Base-by-base conservation (phyloP, 2,797 vertebrate species). In the Muscicapa striata region DNA sequence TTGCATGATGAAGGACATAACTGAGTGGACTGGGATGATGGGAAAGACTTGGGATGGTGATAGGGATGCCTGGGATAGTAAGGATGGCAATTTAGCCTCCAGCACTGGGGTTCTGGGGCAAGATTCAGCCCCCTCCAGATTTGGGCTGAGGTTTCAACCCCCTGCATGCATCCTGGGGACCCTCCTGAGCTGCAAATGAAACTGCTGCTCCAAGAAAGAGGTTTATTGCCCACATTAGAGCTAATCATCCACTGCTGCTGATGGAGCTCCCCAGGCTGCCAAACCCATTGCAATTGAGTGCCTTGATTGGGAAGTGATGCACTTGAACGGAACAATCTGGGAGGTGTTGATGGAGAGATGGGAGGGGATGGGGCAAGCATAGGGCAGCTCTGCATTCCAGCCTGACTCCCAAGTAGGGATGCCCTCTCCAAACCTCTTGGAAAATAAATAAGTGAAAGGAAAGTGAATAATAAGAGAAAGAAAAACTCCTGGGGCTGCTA, bases 291-390 rank as follows among this genome's bases (percentile, higher is more conserved):
- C 73, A 93, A 84, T 93, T 95, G 88, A 84, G 64, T 15, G 61
- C 91, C 80, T 96, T 94, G 93, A 94, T 77, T 93, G 77, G 80
- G 80, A 92, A 86, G 68, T 81, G 15, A 76, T 4, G 2, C 73
- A 68, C 86, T 88, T 74, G 80, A 95, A 90, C 1, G 1, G 70
- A 67, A 63, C 32, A 19, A 57, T 74, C 83, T 78, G 80, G 80
- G 89, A 89, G 81, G 64, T 32, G 45, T 6, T 43, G 77, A 48
- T 15, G 64, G 59, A 59, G 55, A 76, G 64, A n/a, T 38, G 57
- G 22, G 26, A 87, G 63, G 54, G 29, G 67, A 43, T 6, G 59
- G 62, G 68, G 29, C 2, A 9, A 49, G 52, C 12, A 4, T 13
- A 6, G 73, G 43, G 72, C 14, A 9, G 45, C 54, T 80, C 70